Base-by-base conservation (phyloP, 1,140 invertebrate genomes). In the Gryllus bimaculatus region DNA sequence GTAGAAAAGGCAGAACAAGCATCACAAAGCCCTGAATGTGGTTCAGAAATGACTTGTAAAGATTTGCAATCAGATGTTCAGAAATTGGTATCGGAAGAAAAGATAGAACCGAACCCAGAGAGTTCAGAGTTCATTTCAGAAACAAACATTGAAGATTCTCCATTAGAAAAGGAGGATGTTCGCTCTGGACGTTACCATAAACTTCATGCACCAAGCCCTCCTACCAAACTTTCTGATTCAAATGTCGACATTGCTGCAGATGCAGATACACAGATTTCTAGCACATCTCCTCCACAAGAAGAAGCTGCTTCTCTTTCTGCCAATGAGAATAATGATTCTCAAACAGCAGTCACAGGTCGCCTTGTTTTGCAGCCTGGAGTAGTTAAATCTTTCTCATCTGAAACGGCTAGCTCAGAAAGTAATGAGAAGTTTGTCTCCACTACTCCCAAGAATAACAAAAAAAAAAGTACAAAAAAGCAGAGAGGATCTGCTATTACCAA, bases 151-250 rank as follows among this genome's bases (percentile, higher is more conserved):
- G 54, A 18, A 13, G 54, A 66, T 66, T 13, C 54, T 66, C 7
- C 10, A 66, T 10, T 13, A 13, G 54, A 66, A 0, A 83, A 84
- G 10, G 78, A 77, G 8, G 80, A 81, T 12, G 80, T 80, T 77
- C 83, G 87, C 47, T 85, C 86, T 0, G 87, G 87, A 5, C 86
- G 82, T 76, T 87, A 88, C 74, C 79, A 86, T 49, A 88, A 88
- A 78, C 87, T 84, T 75, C 85, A 83, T 39, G 87, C 87, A 0
- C 87, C 87, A 2, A 85, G 82, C 78, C 82, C 76, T 12, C 85
- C 85, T 77, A 47, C 39, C 47, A 77, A n/a, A 18, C 20, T 20
- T 7, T 54, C 76, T 77, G 76, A 48, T 48, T 48, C 8, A 77
- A n/a, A 77, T 8, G 12, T 10, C 21, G 76, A 77, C 20, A 47